Conservation (phyloP, 2,797 vertebrate genomes). For the Gastrophryne carolinensis region DNA sequence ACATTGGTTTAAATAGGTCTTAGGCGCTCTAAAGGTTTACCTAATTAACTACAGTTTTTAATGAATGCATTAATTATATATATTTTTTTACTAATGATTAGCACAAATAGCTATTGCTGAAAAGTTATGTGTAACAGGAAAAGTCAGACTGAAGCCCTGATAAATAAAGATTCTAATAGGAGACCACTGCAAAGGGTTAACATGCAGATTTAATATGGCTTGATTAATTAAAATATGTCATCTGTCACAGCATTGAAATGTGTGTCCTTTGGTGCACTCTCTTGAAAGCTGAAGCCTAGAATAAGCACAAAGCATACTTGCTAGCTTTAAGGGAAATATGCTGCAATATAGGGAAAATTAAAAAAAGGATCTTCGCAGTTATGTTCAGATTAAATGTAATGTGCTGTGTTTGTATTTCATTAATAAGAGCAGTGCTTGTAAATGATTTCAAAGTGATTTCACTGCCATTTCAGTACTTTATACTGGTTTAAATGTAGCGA, state of each 20-base stretch:
- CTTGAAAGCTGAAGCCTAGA: background rate
- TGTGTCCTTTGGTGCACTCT: background rate
- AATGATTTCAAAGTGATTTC: background rate
- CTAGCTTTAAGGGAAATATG: background rate
- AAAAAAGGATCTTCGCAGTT: background rate
- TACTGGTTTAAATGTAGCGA: too few species aligned
- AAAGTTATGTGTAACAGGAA: too few species aligned
- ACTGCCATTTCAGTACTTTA: too few species aligned
- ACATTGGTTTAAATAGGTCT: too few species aligned
- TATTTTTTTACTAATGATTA: too few species aligned
- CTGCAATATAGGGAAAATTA: background rate
- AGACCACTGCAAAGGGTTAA: background rate
- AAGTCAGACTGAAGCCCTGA: too few species aligned
- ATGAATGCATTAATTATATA: too few species aligned
- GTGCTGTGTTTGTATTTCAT: background rate
- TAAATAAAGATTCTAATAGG: background rate
- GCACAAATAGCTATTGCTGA: too few species aligned
- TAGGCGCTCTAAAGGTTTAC: too few species aligned
- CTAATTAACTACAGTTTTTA: too few species aligned
- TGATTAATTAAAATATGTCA: conserved; percentile 7
- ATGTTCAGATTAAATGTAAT: background rate
- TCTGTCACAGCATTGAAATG: conserved; percentile 1
- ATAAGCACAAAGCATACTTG: background rate
- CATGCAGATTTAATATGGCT: background rate
- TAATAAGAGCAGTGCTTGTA: background rate